These are phyloP conservation scores for Tragulus kanchil DNA, from an alignment of 2,113 vertebrate species.

Conservation along the genomic window DNA sequence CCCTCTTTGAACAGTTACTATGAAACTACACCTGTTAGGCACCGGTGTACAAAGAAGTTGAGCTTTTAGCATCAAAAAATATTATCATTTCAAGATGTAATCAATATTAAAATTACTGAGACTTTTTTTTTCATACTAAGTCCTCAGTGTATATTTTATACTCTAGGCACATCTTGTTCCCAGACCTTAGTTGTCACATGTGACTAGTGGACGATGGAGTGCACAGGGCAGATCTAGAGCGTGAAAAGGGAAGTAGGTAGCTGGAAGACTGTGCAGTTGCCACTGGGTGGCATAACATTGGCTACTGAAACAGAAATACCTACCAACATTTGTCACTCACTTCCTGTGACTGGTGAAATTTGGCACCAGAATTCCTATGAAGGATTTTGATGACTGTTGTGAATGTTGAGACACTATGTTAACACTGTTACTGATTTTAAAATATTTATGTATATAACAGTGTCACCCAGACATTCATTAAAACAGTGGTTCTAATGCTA, in stretches of 20 bases:
- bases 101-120: not conserved
- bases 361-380: not conserved
- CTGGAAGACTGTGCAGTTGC: not conserved
- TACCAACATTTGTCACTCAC: not conserved
- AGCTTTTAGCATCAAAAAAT: not conserved
- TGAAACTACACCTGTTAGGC: not conserved
- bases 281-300: not conserved
- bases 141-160: not conserved
- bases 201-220: not conserved
- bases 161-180: not conserved
- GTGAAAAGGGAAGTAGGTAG: not conserved
- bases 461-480: not conserved
- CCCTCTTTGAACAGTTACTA: no score
- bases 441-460: not conserved
- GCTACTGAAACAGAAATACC: not conserved
- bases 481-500: not conserved
- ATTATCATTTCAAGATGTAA: not conserved
- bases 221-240: not conserved
- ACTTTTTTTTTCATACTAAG: not conserved
- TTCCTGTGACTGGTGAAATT: not conserved
- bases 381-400: not conserved
- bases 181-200: rapidly evolving
- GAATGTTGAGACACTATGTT: not conserved
- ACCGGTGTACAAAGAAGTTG: not conserved
- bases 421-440: constrained; percentile 25